Conservation (phyloP, 2,113 vertebrate species). For the Cnemophilus loriae region DNA sequence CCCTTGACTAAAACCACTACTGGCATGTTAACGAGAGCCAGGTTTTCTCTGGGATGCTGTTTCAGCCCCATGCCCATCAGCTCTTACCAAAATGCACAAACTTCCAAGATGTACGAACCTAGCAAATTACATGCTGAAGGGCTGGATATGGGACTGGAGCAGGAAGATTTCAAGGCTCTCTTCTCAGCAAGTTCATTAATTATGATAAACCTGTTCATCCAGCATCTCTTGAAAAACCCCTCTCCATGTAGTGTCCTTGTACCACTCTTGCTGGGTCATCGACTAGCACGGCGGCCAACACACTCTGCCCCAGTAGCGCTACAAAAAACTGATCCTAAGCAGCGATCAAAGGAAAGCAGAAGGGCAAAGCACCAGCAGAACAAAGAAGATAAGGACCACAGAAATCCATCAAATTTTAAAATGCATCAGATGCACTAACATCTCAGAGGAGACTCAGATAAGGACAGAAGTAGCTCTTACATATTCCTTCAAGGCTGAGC, state of each 20-base stretch:
- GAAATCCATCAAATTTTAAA: slow-evolving; percentile 57
- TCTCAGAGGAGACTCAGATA: slow-evolving; percentile 50
- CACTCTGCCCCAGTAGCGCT: not conserved
- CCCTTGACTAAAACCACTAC: not conserved
- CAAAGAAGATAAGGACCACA: slow-evolving; percentile 40
- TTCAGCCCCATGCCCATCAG: not conserved
- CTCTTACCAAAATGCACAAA: not conserved
- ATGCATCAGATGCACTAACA: not conserved
- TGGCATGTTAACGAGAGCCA: not conserved
- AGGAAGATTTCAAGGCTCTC: not conserved
- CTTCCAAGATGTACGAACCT: not conserved
- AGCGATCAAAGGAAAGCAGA: not conserved
- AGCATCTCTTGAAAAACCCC: not conserved
- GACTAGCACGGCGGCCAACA: not conserved
- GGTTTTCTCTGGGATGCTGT: not conserved
- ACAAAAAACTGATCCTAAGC: slow-evolving; percentile 16
- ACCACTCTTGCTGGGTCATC: not conserved
- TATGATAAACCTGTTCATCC: not conserved
- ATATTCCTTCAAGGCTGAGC: slow-evolving; percentile 8
- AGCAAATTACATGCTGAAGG: not conserved
- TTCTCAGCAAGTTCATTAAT: not conserved
- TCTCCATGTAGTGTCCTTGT: slow-evolving; percentile 14
- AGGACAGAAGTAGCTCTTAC: not conserved
- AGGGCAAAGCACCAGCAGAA: slow-evolving; percentile 18
- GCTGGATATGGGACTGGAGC: not conserved